Evolutionary conservation across 2,888 invertebrate species (phyloP), one percentile per base, ranked within the genome.

Genomic region (Dynastes grantii): DNA sequence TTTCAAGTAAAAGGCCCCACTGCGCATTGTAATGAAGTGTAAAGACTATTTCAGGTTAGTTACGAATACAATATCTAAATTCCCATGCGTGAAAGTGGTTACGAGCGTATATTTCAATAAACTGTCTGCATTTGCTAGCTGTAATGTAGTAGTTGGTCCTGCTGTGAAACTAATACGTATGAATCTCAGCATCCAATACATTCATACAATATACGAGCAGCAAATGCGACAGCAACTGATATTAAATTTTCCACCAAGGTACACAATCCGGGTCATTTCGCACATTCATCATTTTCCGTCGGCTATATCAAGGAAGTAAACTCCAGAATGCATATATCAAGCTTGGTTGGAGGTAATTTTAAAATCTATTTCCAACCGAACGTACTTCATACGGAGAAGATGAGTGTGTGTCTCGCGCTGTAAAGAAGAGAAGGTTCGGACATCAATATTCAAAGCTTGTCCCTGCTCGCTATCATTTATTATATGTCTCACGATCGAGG

Each of bases 361-460:
- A 84, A 86, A 87, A 87, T 87, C 86, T 85, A 86, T 87, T 86
- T 85, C 85, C 84, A 84, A 82, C 79, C 82, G 80, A 80, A 80
- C 83, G 84, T 84, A 83, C 84, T 85, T 85, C 84, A 85, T 84
- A 83, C 84, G 83, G 83, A 84, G 82, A 84, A 81, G 83, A 84
- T 83, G 84, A 84, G 85, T 84, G 84, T 84, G 80, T 85, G 85
- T 84, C 85, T 84, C 55, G 45, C 37, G 58, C 73, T 40, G 61
- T 40, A 58, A 58, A 37, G 51, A 40, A 51, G 27, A n/a, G 71
- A 73, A 73, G 11, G 73, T 85, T 85, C 83, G 85, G 84, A 85
- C 88, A 88, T 88, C 88, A 88, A 88, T 88, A 88, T 88, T 88
- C 88, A 87, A 87, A 87, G 86, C 86, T 86, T 85, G 88, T 88